A percentile compares a stretch with the other conserved stretches of the same genome.
phyloP scores from a whole-genome alignment of 2,113 vertebrate genomes.

The Pitta sordida region DNA sequence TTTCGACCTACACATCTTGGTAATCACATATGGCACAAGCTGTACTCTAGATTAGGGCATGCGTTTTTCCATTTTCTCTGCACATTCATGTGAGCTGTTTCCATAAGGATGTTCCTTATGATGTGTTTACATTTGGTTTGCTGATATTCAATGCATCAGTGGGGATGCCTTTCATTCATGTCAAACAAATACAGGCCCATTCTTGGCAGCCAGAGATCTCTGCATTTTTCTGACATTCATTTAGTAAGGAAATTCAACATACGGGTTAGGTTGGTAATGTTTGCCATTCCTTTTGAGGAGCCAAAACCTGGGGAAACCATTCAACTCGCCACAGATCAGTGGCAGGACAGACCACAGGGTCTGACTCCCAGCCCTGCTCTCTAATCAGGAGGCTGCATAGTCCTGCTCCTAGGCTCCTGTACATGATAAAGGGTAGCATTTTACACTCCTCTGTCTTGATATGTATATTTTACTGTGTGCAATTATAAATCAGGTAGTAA shows the following conservation, averaged over 20 bases:
- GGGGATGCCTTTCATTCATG: background rate
- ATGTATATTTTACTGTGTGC: background rate
- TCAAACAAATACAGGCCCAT: background rate
- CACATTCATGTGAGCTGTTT: background rate
- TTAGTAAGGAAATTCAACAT: background rate
- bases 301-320: background rate
- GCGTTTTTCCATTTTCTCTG: background rate
- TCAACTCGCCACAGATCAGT: background rate
- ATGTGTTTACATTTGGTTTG: background rate
- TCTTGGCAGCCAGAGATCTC: background rate
- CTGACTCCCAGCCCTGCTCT: background rate
- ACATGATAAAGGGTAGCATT: background rate
- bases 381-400: background rate
- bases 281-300: background rate
- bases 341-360: background rate
- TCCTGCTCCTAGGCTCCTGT: background rate
- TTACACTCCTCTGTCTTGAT: background rate
- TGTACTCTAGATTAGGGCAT: background rate
- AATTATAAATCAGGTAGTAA: background rate
- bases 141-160: background rate
- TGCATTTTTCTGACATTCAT: background rate
- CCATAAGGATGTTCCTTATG: background rate
- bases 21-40: background rate
- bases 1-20: background rate
- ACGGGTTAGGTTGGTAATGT: background rate